Conservation (phyloP, 2,797 vertebrate genomes). For the Chaetodon trifasciatus region DNA sequence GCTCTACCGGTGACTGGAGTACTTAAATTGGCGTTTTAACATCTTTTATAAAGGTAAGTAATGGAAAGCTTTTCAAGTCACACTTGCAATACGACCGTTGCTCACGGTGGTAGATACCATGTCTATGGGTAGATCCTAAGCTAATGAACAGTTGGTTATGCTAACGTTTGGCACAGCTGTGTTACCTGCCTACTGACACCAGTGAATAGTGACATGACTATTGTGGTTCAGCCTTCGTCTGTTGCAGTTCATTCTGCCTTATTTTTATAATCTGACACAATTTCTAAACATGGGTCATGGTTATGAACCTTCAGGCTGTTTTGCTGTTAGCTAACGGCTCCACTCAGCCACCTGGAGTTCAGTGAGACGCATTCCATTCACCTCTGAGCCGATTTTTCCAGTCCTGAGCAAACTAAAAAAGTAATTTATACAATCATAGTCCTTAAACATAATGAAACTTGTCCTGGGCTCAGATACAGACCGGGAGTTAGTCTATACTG, state of each 20-base stretch:
- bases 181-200: neutral
- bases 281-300: neutral
- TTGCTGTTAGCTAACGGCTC: neutral
- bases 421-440: neutral
- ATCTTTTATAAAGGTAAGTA: slow-evolving; percentile 47
- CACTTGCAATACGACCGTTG: accelerated
- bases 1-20: neutral
- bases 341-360: too few species aligned
- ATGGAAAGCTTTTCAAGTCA: accelerated
- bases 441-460: neutral
- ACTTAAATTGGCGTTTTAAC: accelerated
- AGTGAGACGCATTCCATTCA: neutral
- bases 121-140: too few species aligned
- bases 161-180: neutral
- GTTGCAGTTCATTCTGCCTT: accelerated
- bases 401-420: neutral
- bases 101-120: accelerated
- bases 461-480: neutral
- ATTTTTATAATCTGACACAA: neutral
- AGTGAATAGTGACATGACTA: too few species aligned
- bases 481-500: too few species aligned
- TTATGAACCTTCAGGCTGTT: neutral
- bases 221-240: neutral
- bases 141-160: neutral
- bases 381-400: neutral